These are phyloP conservation scores for Amphipyra tragopoginis DNA, from an alignment of 2,888 invertebrate species.

Conservation along the genomic window DNA sequence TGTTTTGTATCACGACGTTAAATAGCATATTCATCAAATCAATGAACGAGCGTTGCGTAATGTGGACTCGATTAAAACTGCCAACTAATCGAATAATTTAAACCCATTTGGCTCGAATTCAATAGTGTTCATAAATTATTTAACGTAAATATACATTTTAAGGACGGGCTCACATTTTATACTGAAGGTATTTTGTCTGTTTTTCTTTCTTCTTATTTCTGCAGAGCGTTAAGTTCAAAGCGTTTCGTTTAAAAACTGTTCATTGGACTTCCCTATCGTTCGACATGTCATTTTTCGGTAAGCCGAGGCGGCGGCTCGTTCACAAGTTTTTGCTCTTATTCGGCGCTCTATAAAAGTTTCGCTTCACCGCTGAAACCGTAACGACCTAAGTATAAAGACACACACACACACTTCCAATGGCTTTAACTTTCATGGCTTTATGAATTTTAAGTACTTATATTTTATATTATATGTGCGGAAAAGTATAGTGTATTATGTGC, in stretches of 20 bases:
- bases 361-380: slow-evolving; percentile 50
- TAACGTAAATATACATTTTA: slow-evolving; percentile 38
- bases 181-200: slow-evolving; percentile 17
- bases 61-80: slow-evolving; percentile 50
- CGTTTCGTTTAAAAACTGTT: slow-evolving; percentile 33
- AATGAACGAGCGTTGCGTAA: slow-evolving; percentile 47
- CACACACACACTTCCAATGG: slow-evolving; percentile 23
- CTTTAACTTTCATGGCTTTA: slow-evolving; percentile 9
- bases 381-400: slow-evolving; percentile 50
- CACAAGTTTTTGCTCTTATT: slow-evolving; percentile 60
- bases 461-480: slow-evolving; percentile 13
- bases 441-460: neutral
- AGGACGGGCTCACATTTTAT: slow-evolving; percentile 24
- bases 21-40: slow-evolving; percentile 55
- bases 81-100: slow-evolving; percentile 57
- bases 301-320: slow-evolving; percentile 45
- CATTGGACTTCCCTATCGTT: slow-evolving; percentile 35
- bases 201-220: slow-evolving; percentile 32
- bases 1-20: slow-evolving; percentile 26
- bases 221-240: slow-evolving; percentile 37
- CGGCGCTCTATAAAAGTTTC: slow-evolving; percentile 61
- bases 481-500: slow-evolving; percentile 4
- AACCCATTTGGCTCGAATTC: slow-evolving; percentile 49
- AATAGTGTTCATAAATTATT: slow-evolving; percentile 48
- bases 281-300: slow-evolving; percentile 63